Evolutionary conservation across 2,888 invertebrate genomes (phyloP), one percentile per base, ranked within the genome.

Genomic region (Agrotis ipsilon): DNA sequence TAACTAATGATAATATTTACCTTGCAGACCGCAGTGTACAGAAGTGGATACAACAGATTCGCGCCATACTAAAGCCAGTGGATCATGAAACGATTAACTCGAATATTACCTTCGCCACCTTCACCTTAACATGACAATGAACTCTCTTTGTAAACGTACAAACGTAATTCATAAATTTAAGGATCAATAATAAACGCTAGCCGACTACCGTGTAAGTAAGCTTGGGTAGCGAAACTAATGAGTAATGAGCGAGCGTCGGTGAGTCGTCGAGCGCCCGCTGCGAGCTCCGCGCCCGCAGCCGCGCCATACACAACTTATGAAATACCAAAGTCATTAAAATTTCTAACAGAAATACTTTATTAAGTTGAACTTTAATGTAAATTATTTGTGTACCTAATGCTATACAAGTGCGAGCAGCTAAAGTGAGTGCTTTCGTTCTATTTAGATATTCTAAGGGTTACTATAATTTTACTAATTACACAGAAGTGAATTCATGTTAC

Each of bases 41-140:
- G 99, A 96, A 98, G 98, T 95, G 98, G 98, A 88, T 99, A 98
- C 97, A 99, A 98, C 97, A 97, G 99, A 96, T 99, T 99, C 96
- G 97, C 99, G 95, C 99, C 99, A 91, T 99, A 99, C 96, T 99
- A 95, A 80, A 94, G 92, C 93, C 93, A 94, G 92, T 93, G 94
- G 92, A 94, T 91, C 92, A 91, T 87, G 83, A 86, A 91, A 90
- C 88, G 87, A 92, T 90, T 89, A 90, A 93, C 96, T 96, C 95
- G 95, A 96, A 96, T 95, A 94, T 91, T 90, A 93, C 89, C 92
- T 92, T 92, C 89, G 90, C 92, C 93, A 92, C 92, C 92, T 90
- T 91, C 90, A 94, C 93, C 86, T 90, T 77, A 92, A 93, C 96
- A 96, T 96, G 96, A 96, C 96, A 96, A 94, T 95, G 95, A 93